Evolutionary conservation across 2,113 vertebrate species (phyloP).

Genomic region (Nesospiza acunhae): DNA sequence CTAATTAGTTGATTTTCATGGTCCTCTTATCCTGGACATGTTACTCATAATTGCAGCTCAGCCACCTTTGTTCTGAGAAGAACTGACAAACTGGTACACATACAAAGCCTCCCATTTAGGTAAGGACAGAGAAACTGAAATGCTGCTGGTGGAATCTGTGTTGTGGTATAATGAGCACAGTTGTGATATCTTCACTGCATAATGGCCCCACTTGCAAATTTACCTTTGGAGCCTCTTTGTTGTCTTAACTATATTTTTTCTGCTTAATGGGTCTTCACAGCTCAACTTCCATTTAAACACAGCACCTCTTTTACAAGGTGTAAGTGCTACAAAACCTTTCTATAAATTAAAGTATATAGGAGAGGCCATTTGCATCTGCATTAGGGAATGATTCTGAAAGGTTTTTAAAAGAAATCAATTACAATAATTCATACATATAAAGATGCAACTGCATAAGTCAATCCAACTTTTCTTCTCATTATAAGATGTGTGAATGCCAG

Average conservation of each 20-base stretch:
- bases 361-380: neutral
- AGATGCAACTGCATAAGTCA: neutral
- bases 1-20: neutral
- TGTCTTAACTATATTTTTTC: neutral
- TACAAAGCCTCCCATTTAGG: neutral
- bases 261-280: neutral
- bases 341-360: neutral
- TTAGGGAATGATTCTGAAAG: neutral
- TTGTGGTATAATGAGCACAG: neutral
- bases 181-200: neutral
- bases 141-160: neutral
- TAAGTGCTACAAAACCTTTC: neutral
- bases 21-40: neutral
- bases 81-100: neutral
- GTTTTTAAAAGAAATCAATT: slow-evolving; percentile 15
- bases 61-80: neutral
- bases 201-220: neutral
- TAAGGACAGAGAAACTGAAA: neutral
- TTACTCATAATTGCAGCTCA: neutral
- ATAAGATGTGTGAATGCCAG: neutral
- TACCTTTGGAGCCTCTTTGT: neutral
- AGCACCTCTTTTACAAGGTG: neutral
- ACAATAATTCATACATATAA: slow-evolving; percentile 28
- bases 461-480: slow-evolving; percentile 20
- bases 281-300: neutral